phyloP scores from a whole-genome alignment of 2,888 invertebrate genomes.

The Epinotia ramella region DNA sequence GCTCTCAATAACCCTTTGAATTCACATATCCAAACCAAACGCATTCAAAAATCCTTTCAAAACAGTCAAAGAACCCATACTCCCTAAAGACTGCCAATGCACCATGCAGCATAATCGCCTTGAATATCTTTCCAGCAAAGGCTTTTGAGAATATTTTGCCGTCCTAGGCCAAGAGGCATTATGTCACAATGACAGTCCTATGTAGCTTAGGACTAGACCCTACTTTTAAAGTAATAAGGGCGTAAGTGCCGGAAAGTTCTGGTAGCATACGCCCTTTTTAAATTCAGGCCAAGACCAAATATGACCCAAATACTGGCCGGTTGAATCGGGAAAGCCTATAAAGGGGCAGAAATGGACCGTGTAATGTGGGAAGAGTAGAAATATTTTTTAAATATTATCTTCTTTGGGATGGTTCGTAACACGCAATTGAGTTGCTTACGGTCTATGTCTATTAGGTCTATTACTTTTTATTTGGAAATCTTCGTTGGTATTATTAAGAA shows the following conservation, averaged over 20 bases:
- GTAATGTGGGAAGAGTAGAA: constrained; percentile 32
- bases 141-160: constrained; percentile 22
- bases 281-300: constrained; percentile 18
- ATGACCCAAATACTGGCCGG: constrained; percentile 39
- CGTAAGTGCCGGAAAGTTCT: neutral
- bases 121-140: constrained; percentile 36
- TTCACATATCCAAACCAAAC: neutral
- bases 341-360: constrained; percentile 40
- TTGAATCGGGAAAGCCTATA: constrained; percentile 34
- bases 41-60: constrained; percentile 10
- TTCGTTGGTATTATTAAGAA: neutral
- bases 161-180: neutral
- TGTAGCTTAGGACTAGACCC: neutral
- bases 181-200: neutral
- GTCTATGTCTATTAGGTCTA: neutral
- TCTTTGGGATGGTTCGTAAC: constrained; percentile 21
- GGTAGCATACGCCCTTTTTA: neutral
- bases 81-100: constrained; percentile 17
- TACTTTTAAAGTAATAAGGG: neutral
- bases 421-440: constrained; percentile 22
- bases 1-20: neutral
- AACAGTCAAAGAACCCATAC: constrained; percentile 30
- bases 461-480: constrained; percentile 4
- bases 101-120: constrained; percentile 26
- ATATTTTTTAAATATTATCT: constrained; percentile 42